Base-by-base conservation (phyloP, 2,797 vertebrate species). In the Hemitrygon akajei region DNA sequence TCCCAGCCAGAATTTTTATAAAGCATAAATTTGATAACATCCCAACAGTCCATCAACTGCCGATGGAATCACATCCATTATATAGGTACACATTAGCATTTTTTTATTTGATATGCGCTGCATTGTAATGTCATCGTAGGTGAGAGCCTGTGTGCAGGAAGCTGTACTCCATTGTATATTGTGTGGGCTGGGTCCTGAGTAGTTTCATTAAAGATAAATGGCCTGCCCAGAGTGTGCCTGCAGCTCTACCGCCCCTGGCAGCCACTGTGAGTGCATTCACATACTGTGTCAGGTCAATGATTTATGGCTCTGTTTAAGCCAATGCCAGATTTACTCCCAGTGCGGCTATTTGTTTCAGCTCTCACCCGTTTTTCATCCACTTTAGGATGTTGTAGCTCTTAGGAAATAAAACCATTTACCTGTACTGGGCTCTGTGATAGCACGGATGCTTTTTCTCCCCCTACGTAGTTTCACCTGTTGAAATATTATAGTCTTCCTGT, bases 301-400 rank as follows among this genome's bases (percentile, higher is more conserved):
- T 98, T 97, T 98, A 98, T 98, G 96, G 96, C 95, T 97, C 97
- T 97, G 97, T 97, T 98, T 97, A 97, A 97, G 96, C 95, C 97
- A 97, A 98, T 97, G 97, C 97, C 97, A 95, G 96, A 96, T 96
- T 97, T 97, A 96, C 96, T 97, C 96, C 95, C 95, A 95, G 96
- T 94, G 96, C 96, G 95, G 96, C 96, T 96, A 96, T 98, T 98
- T 98, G 96, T 98, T 97, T 97, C 97, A 97, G 95, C 96, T 95
- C 95, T 66, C 95, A 95, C 95, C 96, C 96, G 96, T 96, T 97
- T 97, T 96, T 95, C 95, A 95, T 94, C 87, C 92, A 91, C 94
- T 95, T 95, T 94, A 93, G 95, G 96, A 96, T 95, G 95, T 40
- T 94, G 94, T 79, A 73, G 77, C 96, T 96, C 96, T 94, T 91